Conservation (phyloP, 2,888 invertebrate genomes). For the Chaetogeoica ovagalla region DNA sequence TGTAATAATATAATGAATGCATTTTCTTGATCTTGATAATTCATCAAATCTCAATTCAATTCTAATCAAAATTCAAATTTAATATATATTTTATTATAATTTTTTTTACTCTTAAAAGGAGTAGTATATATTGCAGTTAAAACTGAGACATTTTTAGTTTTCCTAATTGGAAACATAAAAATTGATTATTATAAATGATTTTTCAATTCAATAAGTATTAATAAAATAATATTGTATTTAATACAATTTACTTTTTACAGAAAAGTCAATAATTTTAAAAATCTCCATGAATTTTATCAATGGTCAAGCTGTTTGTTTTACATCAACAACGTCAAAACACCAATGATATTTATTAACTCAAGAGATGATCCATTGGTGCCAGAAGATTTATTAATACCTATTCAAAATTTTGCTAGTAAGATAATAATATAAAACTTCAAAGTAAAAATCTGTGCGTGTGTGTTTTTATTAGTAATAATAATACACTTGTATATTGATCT, state of each 20-base stretch:
- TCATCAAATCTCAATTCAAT: too few relatives aligned
- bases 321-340: slow-evolving; percentile 75
- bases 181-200: not conserved
- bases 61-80: too few relatives aligned
- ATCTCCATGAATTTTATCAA: slow-evolving; percentile 78
- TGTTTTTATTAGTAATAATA: too few relatives aligned
- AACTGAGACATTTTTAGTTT: too few relatives aligned
- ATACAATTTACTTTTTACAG: slow-evolving; percentile 61
- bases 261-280: slow-evolving; percentile 75
- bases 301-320: slow-evolving; percentile 84
- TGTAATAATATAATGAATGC: too few relatives aligned
- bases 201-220: not conserved
- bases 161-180: not conserved
- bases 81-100: too few relatives aligned
- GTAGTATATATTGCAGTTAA: too few relatives aligned
- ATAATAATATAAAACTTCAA: slow-evolving; percentile 64
- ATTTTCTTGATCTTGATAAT: too few relatives aligned
- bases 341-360: slow-evolving; percentile 89
- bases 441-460: not conserved
- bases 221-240: not conserved
- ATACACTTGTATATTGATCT: too few relatives aligned
- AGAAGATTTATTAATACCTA: slow-evolving; percentile 71
- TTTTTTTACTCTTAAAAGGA: too few relatives aligned
- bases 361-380: slow-evolving; percentile 91
- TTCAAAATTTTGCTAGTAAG: slow-evolving; percentile 77